Percentiles rank a stretch among this genome's conserved stretches.
Conservation (phyloP, 2,888 invertebrate species). For the Oligia fasciuncula region DNA sequence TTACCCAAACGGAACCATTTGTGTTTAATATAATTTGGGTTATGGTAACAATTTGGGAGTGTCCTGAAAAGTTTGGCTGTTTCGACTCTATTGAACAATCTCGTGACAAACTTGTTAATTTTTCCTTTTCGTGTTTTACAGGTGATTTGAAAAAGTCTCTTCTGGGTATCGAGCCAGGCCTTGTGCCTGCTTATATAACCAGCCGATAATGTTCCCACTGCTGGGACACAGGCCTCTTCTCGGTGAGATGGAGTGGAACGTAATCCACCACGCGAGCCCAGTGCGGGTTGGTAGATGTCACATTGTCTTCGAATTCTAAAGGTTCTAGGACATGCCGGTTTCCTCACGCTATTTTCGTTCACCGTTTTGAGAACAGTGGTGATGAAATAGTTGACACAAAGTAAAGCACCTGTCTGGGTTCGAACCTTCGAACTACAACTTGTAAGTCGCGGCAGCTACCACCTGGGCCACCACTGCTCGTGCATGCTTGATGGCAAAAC, state of each 20-base stretch:
- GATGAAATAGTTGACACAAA: too few relatives aligned
- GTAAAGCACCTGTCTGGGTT: too few relatives aligned
- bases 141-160: neutral
- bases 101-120: neutral
- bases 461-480: too few relatives aligned
- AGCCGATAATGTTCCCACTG: neutral
- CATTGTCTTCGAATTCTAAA: too few relatives aligned
- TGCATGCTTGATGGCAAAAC: too few relatives aligned
- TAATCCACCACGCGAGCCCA: neutral
- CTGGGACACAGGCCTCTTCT: neutral
- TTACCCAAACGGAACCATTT: conserved; percentile 47
- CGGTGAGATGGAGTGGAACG: neutral
- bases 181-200: too few relatives aligned
- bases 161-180: neutral
- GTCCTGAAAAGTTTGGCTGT: neutral
- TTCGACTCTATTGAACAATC: neutral
- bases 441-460: too few relatives aligned
- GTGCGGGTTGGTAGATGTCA: too few relatives aligned
- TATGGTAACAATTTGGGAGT: conserved; percentile 32
- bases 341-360: too few relatives aligned
- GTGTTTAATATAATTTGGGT: conserved; percentile 47
- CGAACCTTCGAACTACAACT: too few relatives aligned
- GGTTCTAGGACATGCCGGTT: too few relatives aligned
- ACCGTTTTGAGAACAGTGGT: too few relatives aligned
- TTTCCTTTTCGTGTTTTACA: neutral